phyloP scores from a whole-genome alignment of 2,113 vertebrate species.

The Mohoua ochrocephala region DNA sequence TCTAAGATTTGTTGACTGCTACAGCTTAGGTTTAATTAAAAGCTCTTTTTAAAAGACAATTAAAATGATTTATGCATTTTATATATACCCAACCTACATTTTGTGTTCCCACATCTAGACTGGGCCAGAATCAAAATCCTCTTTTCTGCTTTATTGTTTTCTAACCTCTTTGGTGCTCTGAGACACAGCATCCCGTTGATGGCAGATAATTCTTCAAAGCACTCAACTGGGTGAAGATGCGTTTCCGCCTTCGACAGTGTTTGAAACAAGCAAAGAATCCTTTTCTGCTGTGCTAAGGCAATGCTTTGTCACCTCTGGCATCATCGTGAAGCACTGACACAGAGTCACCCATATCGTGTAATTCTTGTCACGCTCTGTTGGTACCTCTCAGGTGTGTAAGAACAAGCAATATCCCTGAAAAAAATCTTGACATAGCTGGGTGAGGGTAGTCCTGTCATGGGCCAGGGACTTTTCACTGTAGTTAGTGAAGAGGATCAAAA shows the following conservation, averaged over 20 bases:
- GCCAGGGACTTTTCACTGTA: not conserved
- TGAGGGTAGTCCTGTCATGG: not conserved
- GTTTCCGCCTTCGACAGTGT: not conserved
- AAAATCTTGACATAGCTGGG: not conserved
- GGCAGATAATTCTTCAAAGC: not conserved
- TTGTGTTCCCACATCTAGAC: not conserved
- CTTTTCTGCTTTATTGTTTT: not conserved
- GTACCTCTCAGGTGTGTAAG: not conserved
- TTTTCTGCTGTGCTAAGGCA: not conserved
- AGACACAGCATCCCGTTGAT: not conserved
- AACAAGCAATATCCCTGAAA: not conserved
- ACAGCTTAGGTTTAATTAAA: not conserved
- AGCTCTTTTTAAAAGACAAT: not conserved
- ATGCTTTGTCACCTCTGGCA: not conserved
- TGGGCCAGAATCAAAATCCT: not conserved
- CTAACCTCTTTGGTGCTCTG: not conserved
- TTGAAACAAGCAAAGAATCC: not conserved
- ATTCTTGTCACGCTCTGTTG: accelerated
- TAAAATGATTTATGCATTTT: not conserved
- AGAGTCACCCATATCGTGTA: not conserved
- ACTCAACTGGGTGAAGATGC: accelerated
- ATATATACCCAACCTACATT: not conserved
- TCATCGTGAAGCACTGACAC: not conserved
- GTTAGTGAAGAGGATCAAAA: not conserved
- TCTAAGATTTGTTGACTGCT: not conserved